Percentiles rank a stretch among this genome's conserved stretches.
Evolutionary conservation across 2,113 vertebrate species (phyloP).

Genomic region (Aphyosemion australe): DNA sequence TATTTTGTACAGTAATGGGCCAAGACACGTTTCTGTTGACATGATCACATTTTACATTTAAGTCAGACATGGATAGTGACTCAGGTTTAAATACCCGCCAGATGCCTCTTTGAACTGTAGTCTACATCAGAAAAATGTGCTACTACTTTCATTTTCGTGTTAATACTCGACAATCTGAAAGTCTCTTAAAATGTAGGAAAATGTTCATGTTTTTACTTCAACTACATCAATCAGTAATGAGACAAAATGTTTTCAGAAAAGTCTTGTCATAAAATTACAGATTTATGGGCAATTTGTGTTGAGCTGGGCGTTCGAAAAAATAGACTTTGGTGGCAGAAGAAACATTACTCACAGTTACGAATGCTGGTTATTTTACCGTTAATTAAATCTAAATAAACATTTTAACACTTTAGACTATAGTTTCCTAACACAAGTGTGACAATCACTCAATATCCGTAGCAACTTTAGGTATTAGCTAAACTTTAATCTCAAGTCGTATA

Average conservation of each 20-base stretch:
- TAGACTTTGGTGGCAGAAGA: background rate
- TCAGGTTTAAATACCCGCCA: slow-evolving; percentile 13
- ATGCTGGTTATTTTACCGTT: background rate
- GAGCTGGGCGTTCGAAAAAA: background rate
- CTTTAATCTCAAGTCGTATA: slow-evolving; percentile 1
- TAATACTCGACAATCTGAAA: background rate
- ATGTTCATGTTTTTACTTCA: background rate
- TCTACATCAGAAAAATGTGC: background rate
- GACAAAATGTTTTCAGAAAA: no score
- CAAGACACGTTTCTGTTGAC: no score
- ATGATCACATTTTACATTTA: no score
- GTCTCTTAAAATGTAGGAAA: background rate
- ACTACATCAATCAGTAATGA: no score
- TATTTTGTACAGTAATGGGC: no score
- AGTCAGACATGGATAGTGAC: background rate
- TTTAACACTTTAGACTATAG: background rate
- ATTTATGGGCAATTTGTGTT: no score
- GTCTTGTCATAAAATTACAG: no score
- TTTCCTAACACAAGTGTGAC: slow-evolving; percentile 4
- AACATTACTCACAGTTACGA: background rate
- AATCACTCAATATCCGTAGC: background rate
- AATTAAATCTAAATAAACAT: no score
- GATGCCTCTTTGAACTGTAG: background rate
- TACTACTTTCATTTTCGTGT: background rate
- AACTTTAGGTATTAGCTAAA: slow-evolving; percentile 38